Evolutionary conservation across 1,140 invertebrate genomes (phyloP).

Genomic region (Chionoecetes opilio): DNA sequence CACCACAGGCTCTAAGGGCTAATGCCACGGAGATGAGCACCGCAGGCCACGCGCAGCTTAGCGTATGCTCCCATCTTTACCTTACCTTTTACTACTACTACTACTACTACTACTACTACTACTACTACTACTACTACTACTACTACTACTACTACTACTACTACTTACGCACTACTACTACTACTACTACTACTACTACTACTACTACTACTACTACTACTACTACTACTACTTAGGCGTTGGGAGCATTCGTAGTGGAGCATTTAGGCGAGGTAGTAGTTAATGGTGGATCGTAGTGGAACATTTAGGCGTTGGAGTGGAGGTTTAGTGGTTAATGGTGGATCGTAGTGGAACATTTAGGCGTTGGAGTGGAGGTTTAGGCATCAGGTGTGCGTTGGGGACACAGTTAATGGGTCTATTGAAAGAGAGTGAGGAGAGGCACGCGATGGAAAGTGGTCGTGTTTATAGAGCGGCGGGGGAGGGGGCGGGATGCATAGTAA

Average conservation of each 20-base stretch:
- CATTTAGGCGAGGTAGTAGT: too few species aligned
- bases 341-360: not conserved
- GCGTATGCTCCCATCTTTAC: too few species aligned
- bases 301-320: not conserved
- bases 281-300: too few species aligned
- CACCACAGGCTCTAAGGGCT: too few species aligned
- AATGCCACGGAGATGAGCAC: too few species aligned
- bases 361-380: too few species aligned
- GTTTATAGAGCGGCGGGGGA: not conserved
- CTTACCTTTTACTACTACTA: too few species aligned
- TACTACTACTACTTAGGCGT: not conserved
- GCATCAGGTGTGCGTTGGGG: conserved; percentile 15
- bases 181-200: too few species aligned
- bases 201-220: too few species aligned
- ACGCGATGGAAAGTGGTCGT: not conserved
- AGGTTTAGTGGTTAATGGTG: not conserved
- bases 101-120: too few species aligned
- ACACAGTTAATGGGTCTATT: not conserved
- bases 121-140: not conserved
- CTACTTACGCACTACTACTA: not conserved
- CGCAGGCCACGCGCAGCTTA: too few species aligned
- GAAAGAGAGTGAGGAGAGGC: not conserved
- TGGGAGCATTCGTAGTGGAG: too few species aligned
- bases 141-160: not conserved
- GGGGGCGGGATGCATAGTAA: not conserved